phyloP scores from a whole-genome alignment of 2,888 invertebrate genomes.

The Cataglyphis rosenhaueri region DNA sequence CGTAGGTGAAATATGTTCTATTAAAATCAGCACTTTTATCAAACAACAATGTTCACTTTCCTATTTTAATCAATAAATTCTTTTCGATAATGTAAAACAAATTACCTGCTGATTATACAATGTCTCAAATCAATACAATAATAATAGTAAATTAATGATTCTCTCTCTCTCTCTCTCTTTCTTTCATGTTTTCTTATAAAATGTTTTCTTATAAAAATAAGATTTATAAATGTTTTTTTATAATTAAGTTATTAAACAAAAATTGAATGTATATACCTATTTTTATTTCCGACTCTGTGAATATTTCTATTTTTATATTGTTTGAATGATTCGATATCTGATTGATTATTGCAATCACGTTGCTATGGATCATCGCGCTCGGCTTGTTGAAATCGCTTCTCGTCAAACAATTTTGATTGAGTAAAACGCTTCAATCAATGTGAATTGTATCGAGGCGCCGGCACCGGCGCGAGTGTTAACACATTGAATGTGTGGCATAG shows the following conservation, averaged over 20 bases:
- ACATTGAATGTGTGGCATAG: not conserved
- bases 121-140: not conserved
- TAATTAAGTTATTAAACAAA: not conserved
- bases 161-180: too few relatives aligned
- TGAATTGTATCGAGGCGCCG: conserved; percentile 25
- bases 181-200: too few relatives aligned
- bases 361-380: conserved; percentile 1
- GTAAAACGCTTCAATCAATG: conserved; percentile 40
- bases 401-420: conserved; percentile 16
- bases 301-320: not conserved
- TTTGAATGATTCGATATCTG: conserved; percentile 2
- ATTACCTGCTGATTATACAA: not conserved
- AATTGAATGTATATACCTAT: not conserved
- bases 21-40: conserved; percentile 17
- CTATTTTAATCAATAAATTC: conserved; percentile 19
- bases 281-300: not conserved
- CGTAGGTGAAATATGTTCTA: not conserved
- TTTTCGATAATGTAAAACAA: not conserved
- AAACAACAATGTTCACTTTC: not conserved
- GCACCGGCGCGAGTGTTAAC: conserved; percentile 19
- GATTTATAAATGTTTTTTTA: not conserved
- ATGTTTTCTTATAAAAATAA: not conserved
- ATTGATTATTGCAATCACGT: conserved; percentile 9
- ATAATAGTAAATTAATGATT: not conserved
- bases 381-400: conserved; percentile 2